Evolutionary conservation across 2,797 vertebrate species (phyloP), one percentile per base, ranked within the genome.

Genomic region (Pseudochromis fuscus): DNA sequence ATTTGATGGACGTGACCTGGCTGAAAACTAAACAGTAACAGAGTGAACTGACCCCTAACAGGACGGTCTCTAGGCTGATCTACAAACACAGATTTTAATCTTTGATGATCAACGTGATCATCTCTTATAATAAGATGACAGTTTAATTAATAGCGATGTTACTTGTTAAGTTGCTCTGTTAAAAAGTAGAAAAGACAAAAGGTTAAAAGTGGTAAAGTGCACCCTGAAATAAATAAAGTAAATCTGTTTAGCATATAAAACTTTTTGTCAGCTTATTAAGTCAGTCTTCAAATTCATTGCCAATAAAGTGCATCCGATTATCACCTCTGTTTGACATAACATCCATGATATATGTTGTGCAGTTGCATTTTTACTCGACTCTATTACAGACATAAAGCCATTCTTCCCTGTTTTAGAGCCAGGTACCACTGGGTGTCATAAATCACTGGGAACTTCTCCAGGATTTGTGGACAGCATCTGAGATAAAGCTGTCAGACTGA

Each of bases 401-500:
- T 30, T 48, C 12, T 59, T 44, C 23, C 48, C 24, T 30, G 52
- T 56, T 60, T 81, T 55, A 65, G 28, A 76, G 18, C 55, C 35
- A 70, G 52, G 40, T 69, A 67, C 52, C 56, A 66, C 40, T 31
- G 1, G 76, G 58, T 48, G 50, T 76, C 63, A 66, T 85, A 79
- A 75, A 77, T 70, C 68, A 72, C 44, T n/a, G 18, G 57, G 42
- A 65, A 48, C 2, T 40, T 37, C 67, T 62, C 69, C 48, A 44
- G 60, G 51, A 67, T 64, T 53, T 57, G 49, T 52, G 35, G 57
- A 72, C 57, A 27, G 37, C 67, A 50, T 79, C 67, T 59, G 48
- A 73, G 58, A 77, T 74, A 66, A 81, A 74, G 62, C 77, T 75
- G 75, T 65, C 76, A 72, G n/a, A 40, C 50, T 65, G 59, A 66